Base-by-base conservation (phyloP, 2,797 vertebrate genomes). In the Heterohyrax brucei region DNA sequence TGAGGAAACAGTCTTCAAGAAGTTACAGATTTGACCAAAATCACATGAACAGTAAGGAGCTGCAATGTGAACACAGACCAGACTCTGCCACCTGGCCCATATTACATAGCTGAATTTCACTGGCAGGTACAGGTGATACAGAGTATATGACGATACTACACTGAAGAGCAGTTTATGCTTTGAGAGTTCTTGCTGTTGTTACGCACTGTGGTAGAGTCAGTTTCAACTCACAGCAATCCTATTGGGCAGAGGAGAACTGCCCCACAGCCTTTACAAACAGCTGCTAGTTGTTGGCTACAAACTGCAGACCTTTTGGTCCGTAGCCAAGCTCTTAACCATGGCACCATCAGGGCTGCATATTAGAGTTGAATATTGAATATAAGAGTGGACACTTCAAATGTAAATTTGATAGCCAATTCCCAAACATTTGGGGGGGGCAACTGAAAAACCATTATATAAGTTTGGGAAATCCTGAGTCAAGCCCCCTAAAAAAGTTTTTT, bases 1-100 rank as follows among this genome's bases (percentile, higher is more conserved):
- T 80, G n/a, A 84, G 4, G n/a, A 92, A 92, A 93, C 8, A 87
- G 88, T 59, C 61, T 77, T 89, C 16, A 83, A 96, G 70, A 82
- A 12, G 46, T 62, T 87, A n/a, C 88, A 68, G 26, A 76, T 53
- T 70, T 10, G 16, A 44, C 50, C 73, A 79, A 76, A 33, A 75
- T 80, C 89, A 82, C 81, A 90, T 72, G 72, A 46, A 59, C 12
- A 62, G 81, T 19, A 56, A 22, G 46, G 66, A 62, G 50, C 26
- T 92, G 7, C 46, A 90, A 46, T 72, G 14, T 92, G 70, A 76
- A 92, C 18, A 73, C 48, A 79, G 70, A 21, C 59, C 61, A 89
- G n/a, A 85, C 19, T 33, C 44, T 44, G 19, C 28, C 19, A 33
- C 26, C 73, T 61, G 50, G 46, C 79, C 59, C 66, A 89, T 24